Base-by-base conservation (phyloP, 2,888 invertebrate species). In the Microctonus aethiopoides region DNA sequence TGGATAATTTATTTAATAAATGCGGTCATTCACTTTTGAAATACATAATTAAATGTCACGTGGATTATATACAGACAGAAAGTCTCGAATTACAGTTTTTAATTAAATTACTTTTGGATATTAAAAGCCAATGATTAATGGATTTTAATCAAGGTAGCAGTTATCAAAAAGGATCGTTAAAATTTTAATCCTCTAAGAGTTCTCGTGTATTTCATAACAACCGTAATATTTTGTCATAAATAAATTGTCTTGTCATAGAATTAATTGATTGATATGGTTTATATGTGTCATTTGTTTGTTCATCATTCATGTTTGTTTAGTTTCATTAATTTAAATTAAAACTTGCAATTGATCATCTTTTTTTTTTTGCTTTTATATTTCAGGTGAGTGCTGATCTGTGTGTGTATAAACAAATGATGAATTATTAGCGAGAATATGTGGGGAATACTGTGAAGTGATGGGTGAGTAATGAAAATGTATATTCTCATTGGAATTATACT, bases 401-500 rank as follows among this genome's bases (percentile, higher is more conserved):
- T 36, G 5, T 3, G n/a, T 39, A 20, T 0, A 39, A n/a, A n/a
- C 3, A 11, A 6, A 41, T 9, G 9, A 0, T 24, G 22, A 39
- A 61, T 29, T 9, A 13, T 13, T 6, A 9, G 22, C 2, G 11
- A 24, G 32, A 51, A 11, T 24, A 6, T 6, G 29, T 22, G 16
- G 63, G 67, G 39, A 71, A 73, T 62, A 67, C 66, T 63, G 51
- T 20, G 36, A 10, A 57, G 51, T 46, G 62, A 57, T 52, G 62
- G 60, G 39, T 16, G 63, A 34, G 64, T 64, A 20, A 66, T 20
- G 32, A 61, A 56, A 54, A 66, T 67, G 62, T 63, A 67, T 72
- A 67, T 72, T 68, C 63, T 73, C 76, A 76, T 75, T 76, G 71
- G 71, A 62, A 73, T 75, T 73, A 68, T 72, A 32, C 57, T 54